Conservation (phyloP, 2,113 vertebrate species). For the Dromiciops gliroides region DNA sequence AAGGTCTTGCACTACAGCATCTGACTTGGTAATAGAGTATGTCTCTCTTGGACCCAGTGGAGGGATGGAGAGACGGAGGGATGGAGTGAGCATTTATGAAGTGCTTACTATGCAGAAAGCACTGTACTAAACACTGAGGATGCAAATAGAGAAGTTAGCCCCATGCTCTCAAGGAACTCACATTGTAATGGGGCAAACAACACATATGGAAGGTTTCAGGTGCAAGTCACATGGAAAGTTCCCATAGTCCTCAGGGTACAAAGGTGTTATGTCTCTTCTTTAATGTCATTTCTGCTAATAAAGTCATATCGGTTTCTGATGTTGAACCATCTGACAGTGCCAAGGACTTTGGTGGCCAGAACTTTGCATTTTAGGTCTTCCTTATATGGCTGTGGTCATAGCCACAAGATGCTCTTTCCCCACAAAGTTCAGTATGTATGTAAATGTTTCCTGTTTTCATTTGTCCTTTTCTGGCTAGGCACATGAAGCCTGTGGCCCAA, state of each 20-base stretch:
- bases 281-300: background rate
- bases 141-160: background rate
- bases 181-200: background rate
- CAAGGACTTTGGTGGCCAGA: background rate
- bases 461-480: conserved; percentile 84
- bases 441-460: background rate
- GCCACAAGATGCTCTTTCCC: background rate
- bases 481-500: conserved; percentile 97
- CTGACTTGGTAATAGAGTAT: background rate
- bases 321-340: background rate
- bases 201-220: background rate
- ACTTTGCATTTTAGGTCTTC: background rate
- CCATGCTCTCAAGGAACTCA: background rate
- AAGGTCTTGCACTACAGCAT: background rate
- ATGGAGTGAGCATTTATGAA: background rate
- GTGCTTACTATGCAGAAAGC: background rate
- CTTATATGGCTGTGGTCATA: background rate
- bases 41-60: background rate
- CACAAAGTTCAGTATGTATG: background rate
- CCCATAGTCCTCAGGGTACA: background rate
- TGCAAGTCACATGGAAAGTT: background rate
- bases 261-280: background rate
- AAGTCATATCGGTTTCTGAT: background rate
- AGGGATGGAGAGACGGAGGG: background rate
- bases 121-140: background rate